Evolutionary conservation across 2,888 invertebrate genomes (phyloP).

Genomic region (Crioceris asparagi): DNA sequence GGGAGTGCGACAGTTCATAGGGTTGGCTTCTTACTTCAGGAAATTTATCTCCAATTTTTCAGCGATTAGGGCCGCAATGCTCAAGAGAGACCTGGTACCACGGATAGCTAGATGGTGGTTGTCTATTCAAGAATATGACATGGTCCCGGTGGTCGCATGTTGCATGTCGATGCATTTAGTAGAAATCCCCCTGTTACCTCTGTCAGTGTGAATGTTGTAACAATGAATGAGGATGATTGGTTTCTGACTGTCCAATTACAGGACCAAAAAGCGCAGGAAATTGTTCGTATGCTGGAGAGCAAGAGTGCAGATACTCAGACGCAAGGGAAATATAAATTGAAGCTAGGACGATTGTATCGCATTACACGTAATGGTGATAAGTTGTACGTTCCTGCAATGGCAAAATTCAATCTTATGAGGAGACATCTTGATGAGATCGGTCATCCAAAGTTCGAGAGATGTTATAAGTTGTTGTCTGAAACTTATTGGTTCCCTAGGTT

Average conservation of each 20-base stretch:
- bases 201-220: slow-evolving; percentile 3
- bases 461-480: slow-evolving; percentile 4
- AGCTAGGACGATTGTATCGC: slow-evolving; percentile 15
- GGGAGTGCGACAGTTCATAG: slow-evolving; percentile 19
- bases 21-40: slow-evolving; percentile 20
- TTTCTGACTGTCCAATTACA: slow-evolving; percentile 19
- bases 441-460: too few relatives aligned
- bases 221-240: slow-evolving; percentile 18
- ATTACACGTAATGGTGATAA: slow-evolving; percentile 7
- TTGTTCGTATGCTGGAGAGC: slow-evolving; percentile 8
- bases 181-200: background rate
- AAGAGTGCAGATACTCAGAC: slow-evolving; percentile 10
- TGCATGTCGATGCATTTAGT: slow-evolving; percentile 12
- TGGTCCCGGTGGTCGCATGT: slow-evolving; percentile 9
- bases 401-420: slow-evolving; percentile 1
- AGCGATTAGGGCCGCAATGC: slow-evolving; percentile 16
- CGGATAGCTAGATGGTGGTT: slow-evolving; percentile 15
- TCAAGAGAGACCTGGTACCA: slow-evolving; percentile 14
- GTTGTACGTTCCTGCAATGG: slow-evolving; percentile 8
- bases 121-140: slow-evolving; percentile 16
- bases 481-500: slow-evolving; percentile 13
- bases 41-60: slow-evolving; percentile 14
- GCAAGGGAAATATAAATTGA: slow-evolving; percentile 8
- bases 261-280: slow-evolving; percentile 12
- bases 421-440: slow-evolving; percentile 22